phyloP scores from a whole-genome alignment of 2,797 vertebrate species.

The Crenichthys baileyi region DNA sequence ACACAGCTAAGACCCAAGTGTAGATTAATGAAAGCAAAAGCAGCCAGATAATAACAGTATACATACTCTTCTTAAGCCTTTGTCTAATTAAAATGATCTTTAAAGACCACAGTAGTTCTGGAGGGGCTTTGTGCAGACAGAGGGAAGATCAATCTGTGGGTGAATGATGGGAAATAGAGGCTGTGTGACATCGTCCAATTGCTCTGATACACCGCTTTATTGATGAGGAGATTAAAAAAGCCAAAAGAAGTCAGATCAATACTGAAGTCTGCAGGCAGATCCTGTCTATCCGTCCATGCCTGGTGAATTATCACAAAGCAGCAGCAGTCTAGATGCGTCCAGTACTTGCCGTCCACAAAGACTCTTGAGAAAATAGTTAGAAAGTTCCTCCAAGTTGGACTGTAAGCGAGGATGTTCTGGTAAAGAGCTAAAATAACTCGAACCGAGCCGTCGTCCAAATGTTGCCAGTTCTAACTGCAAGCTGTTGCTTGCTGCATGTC shows the following conservation, averaged over 20 bases:
- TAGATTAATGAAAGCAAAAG: background rate
- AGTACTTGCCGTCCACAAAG: background rate
- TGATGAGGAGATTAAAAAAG: background rate
- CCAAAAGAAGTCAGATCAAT: background rate
- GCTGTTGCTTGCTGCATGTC: background rate
- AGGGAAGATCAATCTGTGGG: conserved; percentile 4
- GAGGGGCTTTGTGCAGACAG: background rate
- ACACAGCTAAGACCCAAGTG: background rate
- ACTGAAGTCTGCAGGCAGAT: background rate
- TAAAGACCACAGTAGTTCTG: background rate
- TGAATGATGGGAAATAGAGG: conserved; percentile 7
- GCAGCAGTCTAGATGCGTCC: background rate
- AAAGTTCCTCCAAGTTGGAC: background rate
- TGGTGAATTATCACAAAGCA: background rate
- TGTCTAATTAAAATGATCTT: background rate
- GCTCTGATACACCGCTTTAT: background rate
- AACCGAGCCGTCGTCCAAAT: background rate
- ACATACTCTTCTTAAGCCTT: background rate
- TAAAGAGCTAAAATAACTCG: conserved; percentile 6
- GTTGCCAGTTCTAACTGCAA: background rate
- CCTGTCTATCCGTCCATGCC: background rate
- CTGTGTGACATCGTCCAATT: background rate
- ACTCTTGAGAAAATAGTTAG: background rate
- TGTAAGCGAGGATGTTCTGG: background rate
- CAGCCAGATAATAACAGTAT: background rate